Evolutionary conservation across 2,113 vertebrate species (phyloP).

Genomic region (Hippocampus guttulatus): DNA sequence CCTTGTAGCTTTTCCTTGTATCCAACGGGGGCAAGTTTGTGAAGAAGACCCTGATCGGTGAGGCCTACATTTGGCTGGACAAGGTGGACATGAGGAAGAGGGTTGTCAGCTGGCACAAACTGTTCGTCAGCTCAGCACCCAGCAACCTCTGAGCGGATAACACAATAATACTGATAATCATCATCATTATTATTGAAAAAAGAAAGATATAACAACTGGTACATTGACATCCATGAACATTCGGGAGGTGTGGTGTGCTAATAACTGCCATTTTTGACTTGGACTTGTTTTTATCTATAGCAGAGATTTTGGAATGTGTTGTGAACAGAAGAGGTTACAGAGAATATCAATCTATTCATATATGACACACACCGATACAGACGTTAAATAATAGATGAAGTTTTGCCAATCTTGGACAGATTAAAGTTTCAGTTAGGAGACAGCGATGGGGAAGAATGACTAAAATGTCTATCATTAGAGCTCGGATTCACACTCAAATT

Average conservation of each 20-base stretch:
- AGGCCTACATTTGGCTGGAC: slow-evolving; percentile 98
- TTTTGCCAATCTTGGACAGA: not conserved
- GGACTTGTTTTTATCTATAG: not conserved
- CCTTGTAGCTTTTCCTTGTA: slow-evolving; percentile 86
- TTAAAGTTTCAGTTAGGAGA: not conserved
- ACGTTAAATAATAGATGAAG: not conserved
- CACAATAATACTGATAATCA: not conserved
- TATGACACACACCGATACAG: not conserved
- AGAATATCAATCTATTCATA: not conserved
- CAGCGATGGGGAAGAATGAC: too few species aligned
- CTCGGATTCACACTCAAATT: too few species aligned
- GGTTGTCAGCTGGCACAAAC: slow-evolving; percentile 98
- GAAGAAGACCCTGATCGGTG: slow-evolving; percentile 98
- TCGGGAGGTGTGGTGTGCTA: slow-evolving; percentile 10
- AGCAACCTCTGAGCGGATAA: slow-evolving; percentile 70
- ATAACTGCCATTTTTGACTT: slow-evolving; percentile 10
- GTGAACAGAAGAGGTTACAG: not conserved
- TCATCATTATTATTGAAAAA: not conserved
- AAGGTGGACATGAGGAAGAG: slow-evolving; percentile 99
- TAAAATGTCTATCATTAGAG: too few species aligned
- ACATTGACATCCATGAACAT: not conserved
- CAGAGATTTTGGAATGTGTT: not conserved
- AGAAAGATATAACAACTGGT: not conserved
- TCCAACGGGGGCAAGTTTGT: slow-evolving; percentile 98
- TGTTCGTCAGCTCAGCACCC: slow-evolving; percentile 86